Evolutionary conservation across 2,888 invertebrate species (phyloP).

Genomic region (Synanthedon andrenaeformis): DNA sequence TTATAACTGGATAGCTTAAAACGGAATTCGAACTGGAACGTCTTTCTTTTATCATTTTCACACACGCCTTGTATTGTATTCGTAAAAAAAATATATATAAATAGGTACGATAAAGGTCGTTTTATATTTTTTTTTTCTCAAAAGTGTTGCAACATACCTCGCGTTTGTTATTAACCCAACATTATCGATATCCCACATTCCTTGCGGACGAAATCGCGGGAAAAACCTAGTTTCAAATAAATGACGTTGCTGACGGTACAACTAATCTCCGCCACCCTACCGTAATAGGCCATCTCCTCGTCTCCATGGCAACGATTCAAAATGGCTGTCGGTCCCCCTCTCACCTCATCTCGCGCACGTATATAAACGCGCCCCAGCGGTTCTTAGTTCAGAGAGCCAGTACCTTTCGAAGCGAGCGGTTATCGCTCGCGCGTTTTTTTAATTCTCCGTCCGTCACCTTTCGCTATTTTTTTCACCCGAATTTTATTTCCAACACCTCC

Average conservation of each 20-base stretch:
- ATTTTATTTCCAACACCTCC: slow-evolving; percentile 11
- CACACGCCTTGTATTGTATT: no score
- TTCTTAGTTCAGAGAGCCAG: slow-evolving; percentile 50
- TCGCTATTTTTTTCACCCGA: slow-evolving; percentile 7
- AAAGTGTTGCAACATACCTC: no score
- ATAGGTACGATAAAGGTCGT: no score
- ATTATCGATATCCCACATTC: no score
- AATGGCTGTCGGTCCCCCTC: slow-evolving; percentile 52
- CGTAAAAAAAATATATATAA: no score
- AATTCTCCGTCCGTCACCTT: slow-evolving; percentile 28
- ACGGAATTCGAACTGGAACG: no score
- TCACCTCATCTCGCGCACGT: slow-evolving; percentile 38
- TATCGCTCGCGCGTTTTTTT: slow-evolving; percentile 24
- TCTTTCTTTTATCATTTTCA: no score
- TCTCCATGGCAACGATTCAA: slow-evolving; percentile 55
- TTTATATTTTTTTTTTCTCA: no score
- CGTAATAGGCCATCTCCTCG: slow-evolving; percentile 70
- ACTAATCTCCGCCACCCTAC: slow-evolving; percentile 67
- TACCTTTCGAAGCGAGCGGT: slow-evolving; percentile 31
- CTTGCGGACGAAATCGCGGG: no score
- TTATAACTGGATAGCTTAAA: no score
- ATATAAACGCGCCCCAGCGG: slow-evolving; percentile 43
- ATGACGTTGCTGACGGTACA: slow-evolving; percentile 40
- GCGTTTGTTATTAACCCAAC: no score
- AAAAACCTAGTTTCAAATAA: neutral